Percentiles rank a stretch among this genome's conserved stretches.
Evolutionary conservation across 2,113 vertebrate species (phyloP).

Genomic region (Sorex fumeus): DNA sequence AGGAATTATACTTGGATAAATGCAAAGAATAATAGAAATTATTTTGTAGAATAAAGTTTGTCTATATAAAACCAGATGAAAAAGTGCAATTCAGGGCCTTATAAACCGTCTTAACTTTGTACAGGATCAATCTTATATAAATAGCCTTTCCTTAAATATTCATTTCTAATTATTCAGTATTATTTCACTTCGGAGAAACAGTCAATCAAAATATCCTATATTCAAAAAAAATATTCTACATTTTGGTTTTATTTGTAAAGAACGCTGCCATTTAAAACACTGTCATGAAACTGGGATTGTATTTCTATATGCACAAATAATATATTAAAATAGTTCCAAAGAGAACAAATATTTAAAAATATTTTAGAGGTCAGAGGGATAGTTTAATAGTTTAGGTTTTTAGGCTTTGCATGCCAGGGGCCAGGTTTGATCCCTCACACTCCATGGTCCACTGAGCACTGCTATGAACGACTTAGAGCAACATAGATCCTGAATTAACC

Average conservation of each 20-base stretch:
- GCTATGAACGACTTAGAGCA: too few relatives aligned
- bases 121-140: neutral
- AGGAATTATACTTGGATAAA: neutral
- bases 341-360: conserved; percentile 30
- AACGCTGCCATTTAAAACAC: neutral
- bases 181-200: conserved; percentile 43
- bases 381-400: too few relatives aligned
- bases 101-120: neutral
- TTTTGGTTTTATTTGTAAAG: conserved; percentile 10
- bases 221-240: too few relatives aligned
- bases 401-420: too few relatives aligned
- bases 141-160: conserved; percentile 2
- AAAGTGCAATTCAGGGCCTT: neutral
- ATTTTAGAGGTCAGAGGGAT: neutral
- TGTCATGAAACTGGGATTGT: too few relatives aligned
- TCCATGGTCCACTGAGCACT: too few relatives aligned
- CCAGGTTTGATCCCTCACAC: too few relatives aligned
- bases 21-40: neutral
- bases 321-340: neutral
- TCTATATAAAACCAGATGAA: conserved; percentile 1
- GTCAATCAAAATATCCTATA: neutral
- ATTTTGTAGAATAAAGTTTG: neutral
- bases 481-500: too few relatives aligned
- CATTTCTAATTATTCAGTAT: neutral
- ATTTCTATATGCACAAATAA: neutral